phyloP scores from a whole-genome alignment of 2,888 invertebrate genomes.

The Bombylius discolor region DNA sequence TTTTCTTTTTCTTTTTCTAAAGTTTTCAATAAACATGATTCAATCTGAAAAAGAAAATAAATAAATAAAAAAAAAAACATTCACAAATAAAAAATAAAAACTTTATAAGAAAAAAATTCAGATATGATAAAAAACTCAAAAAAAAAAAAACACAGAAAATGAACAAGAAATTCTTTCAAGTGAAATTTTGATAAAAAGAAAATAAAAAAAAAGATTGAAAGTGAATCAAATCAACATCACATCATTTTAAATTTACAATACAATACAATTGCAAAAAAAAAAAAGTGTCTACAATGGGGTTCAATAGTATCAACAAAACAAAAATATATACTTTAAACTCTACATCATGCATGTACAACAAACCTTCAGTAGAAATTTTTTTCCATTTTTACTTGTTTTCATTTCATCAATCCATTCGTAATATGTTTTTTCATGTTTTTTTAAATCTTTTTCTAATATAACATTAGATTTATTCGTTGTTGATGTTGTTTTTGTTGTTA shows the following conservation, averaged over 20 bases:
- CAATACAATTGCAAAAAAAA: no score
- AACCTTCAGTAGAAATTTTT: conserved; percentile 29
- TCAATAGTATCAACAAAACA: no score
- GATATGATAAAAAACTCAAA: no score
- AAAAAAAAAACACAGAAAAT: no score
- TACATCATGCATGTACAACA: no score
- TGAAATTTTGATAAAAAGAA: no score
- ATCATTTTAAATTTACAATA: no score
- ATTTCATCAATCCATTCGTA: conserved; percentile 32
- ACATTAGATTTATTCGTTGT: background rate
- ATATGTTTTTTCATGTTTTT: conserved; percentile 20
- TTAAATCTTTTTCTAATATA: background rate
- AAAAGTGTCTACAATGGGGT: no score
- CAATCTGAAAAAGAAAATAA: conserved; percentile 22
- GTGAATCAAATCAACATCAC: no score
- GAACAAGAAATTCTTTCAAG: no score
- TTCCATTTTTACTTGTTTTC: conserved; percentile 27
- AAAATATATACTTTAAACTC: no score
- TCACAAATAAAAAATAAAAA: background rate
- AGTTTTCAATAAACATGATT: conserved; percentile 26
- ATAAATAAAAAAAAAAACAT: background rate
- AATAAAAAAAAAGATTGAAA: no score
- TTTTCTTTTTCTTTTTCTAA: conserved; percentile 25
- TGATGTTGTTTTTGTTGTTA: background rate
- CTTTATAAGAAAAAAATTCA: background rate